Percentiles rank a stretch among this genome's conserved stretches.
Conservation (phyloP, 30 jellyfish, hydroid and myxozoan species). For the Hydra vulgaris region DNA sequence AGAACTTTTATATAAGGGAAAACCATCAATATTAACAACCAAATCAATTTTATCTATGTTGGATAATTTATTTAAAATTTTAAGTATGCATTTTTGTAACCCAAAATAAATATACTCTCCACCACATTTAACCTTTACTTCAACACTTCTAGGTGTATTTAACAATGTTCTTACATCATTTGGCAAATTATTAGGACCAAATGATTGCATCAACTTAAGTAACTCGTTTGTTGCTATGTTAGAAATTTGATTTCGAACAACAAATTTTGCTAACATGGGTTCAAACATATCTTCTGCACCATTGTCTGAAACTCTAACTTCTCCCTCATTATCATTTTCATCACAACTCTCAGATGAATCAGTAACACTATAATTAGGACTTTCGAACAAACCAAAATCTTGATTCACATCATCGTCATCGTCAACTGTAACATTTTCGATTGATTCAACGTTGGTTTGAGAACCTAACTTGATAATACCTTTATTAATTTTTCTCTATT, state of each 20-base stretch:
- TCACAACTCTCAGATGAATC: background rate
- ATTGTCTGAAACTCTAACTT: background rate
- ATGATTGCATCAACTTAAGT: background rate
- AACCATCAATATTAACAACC: constrained; percentile 15
- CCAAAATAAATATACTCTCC: constrained; percentile 14
- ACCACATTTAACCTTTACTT: constrained; percentile 9
- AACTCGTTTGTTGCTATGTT: background rate
- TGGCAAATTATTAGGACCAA: constrained; percentile 1
- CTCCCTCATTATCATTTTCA: background rate
- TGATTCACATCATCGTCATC: background rate
- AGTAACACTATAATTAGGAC: background rate
- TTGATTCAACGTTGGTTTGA: no score
- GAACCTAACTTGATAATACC: no score
- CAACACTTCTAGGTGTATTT: constrained; percentile 17
- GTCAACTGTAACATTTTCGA: background rate
- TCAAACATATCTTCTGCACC: background rate
- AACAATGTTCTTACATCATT: constrained; percentile 30
- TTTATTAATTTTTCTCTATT: no score
- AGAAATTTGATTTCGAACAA: background rate
- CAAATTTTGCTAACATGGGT: constrained; percentile 10
- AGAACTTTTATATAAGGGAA: constrained; percentile 22
- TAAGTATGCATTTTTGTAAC: background rate
- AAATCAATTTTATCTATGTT: background rate
- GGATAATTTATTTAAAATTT: background rate
- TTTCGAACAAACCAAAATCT: background rate